Evolutionary conservation across 2,888 invertebrate genomes (phyloP), one percentile per base, ranked within the genome.

Genomic region (Troilus luridus): DNA sequence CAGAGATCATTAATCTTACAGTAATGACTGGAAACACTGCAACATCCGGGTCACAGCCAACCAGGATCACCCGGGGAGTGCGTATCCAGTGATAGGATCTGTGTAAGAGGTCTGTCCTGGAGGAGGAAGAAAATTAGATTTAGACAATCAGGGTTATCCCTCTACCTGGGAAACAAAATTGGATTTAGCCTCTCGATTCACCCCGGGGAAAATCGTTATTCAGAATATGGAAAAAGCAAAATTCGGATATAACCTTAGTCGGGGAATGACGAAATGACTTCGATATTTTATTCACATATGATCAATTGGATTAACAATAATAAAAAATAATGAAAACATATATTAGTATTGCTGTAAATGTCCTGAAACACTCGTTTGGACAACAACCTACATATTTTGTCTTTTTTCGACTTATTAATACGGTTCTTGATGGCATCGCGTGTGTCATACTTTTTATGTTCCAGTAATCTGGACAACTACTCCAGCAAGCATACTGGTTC

Each of bases 31-130:
- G 56, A 85, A 85, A 56, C 85, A 54, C 21, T 21, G 21, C 56
- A 11, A n/a, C n/a, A n/a, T 85, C 85, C 85, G 85, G 85, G 85
- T 85, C 85, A 85, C 56, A n/a, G 54, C 10, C 17, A 19, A 81
- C 41, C 19, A 10, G 81, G 56, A 85, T 85, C 85, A 58, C 12
- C n/a, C 56, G 85, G 56, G 12, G 56, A n/a, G 41, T 6, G 8
- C n/a, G 0, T 21, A 81, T 54, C 54, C 11, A 21, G 19, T 11
- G 21, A 81, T 54, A 56, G n/a, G 85, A 58, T 54, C 56, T 14
- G n/a, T 56, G 6, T 0, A 56, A 56, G 21, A 41, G 24, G 8
- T 41, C 17, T 6, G 41, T 19, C 41, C 10, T 77, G 17, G 6
- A 41, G 24, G 11, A 11, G 41, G 5, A n/a, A 12, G 85, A 7